These are phyloP conservation scores for Carollia perspicillata DNA, from an alignment of 2,113 vertebrate species.

Conservation along the genomic window DNA sequence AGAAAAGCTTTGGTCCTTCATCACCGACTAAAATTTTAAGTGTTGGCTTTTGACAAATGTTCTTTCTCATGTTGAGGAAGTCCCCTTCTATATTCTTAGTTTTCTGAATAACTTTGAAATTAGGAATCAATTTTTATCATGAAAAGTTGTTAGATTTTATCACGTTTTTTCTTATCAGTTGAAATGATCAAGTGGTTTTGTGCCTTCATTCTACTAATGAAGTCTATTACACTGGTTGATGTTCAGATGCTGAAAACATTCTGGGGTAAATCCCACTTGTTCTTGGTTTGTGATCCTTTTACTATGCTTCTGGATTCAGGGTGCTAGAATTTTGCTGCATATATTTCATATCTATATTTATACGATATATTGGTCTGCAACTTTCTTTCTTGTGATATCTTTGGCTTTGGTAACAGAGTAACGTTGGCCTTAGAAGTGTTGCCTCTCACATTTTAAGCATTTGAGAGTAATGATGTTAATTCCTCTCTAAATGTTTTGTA, in stretches of 20 bases:
- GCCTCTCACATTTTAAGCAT: background rate
- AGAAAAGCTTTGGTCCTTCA: background rate
- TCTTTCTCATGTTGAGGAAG: background rate
- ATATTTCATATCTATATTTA: background rate
- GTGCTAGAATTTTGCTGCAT: background rate
- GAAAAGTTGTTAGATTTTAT: conserved; percentile 1
- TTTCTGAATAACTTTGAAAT: background rate
- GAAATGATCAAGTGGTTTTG: background rate
- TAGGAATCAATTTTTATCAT: background rate
- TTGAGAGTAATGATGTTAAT: background rate
- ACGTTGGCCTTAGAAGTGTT: background rate
- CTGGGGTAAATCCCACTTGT: background rate
- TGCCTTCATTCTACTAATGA: background rate
- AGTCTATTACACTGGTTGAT: background rate
- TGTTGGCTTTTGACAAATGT: background rate
- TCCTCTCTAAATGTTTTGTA: background rate
- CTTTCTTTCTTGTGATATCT: background rate
- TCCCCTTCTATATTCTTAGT: background rate
- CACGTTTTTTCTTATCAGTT: background rate
- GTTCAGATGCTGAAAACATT: conserved; percentile 4
- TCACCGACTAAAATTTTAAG: background rate
- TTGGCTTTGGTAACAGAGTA: background rate
- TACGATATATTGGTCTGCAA: background rate
- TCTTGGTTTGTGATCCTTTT: background rate
- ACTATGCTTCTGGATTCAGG: background rate